These are phyloP conservation scores for Cranoglanis bouderius DNA, from an alignment of 2,113 vertebrate genomes.

Conservation along the genomic window DNA sequence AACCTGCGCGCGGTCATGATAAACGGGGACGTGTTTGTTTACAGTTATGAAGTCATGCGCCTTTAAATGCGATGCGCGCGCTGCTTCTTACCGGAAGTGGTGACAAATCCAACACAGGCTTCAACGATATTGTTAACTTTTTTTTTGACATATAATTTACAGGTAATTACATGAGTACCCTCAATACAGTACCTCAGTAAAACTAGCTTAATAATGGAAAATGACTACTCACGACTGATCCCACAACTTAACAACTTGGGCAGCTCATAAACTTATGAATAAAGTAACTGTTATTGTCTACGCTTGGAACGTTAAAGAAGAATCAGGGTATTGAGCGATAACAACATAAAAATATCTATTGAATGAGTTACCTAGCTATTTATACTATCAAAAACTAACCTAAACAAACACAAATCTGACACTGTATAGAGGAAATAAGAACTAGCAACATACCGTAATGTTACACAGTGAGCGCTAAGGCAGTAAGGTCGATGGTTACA, in stretches of 20 bases:
- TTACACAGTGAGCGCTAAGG: neutral
- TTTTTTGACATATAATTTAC: neutral
- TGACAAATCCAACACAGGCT: neutral
- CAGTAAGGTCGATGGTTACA: neutral
- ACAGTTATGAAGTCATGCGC: conserved; percentile 27
- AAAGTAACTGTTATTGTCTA: neutral
- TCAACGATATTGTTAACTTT: neutral
- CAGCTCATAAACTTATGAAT: neutral
- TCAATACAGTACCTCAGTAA: neutral
- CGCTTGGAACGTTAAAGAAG: too few relatives aligned
- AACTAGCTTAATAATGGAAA: neutral
- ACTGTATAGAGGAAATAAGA: neutral
- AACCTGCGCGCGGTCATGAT: neutral
- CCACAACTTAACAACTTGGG: neutral
- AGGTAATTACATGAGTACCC: neutral
- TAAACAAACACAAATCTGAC: neutral
- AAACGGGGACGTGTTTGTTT: neutral
- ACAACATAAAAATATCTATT: too few relatives aligned
- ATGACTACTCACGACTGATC: neutral
- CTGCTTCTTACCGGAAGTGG: conserved; percentile 44
- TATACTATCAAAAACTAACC: neutral
- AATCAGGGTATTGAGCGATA: neutral
- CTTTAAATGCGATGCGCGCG: conserved; percentile 50
- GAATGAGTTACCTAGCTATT: neutral
- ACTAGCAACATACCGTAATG: neutral